A percentile compares a stretch with the other conserved stretches of the same genome.
phyloP scores from a whole-genome alignment of 35 echinoderm and acorn worm genomes.

The Hemicentrotus pulcherrimus region DNA sequence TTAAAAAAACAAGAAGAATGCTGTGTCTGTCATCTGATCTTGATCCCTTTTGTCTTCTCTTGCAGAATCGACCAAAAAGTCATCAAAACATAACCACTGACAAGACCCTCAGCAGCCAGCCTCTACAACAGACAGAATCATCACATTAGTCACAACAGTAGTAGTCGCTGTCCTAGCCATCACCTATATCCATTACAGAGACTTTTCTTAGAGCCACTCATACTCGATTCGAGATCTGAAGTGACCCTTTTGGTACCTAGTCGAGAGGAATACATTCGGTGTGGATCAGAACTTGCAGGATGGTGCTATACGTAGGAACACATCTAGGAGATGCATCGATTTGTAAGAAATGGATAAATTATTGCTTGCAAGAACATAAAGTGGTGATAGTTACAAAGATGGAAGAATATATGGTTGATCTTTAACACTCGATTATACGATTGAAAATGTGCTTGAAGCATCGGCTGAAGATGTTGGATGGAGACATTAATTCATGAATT shows the following conservation, averaged over 20 bases:
- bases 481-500: too few relatives aligned
- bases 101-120: background rate
- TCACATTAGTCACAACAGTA: background rate
- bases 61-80: background rate
- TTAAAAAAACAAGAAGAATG: too few relatives aligned
- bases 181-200: background rate
- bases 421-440: too few relatives aligned
- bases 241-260: background rate
- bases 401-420: too few relatives aligned
- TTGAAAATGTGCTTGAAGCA: too few relatives aligned
- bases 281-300: background rate
- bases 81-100: background rate
- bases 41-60: background rate
- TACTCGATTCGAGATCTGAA: too few relatives aligned
- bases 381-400: too few relatives aligned
- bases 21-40: too few relatives aligned
- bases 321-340: background rate
- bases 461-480: too few relatives aligned
- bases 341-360: too few relatives aligned
- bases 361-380: too few relatives aligned
- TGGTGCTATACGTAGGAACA: background rate
- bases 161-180: background rate
- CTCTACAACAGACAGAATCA: background rate
- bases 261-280: background rate
- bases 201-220: background rate